Evolutionary conservation across 2,888 invertebrate species (phyloP).

Genomic region (Thumatha senex): DNA sequence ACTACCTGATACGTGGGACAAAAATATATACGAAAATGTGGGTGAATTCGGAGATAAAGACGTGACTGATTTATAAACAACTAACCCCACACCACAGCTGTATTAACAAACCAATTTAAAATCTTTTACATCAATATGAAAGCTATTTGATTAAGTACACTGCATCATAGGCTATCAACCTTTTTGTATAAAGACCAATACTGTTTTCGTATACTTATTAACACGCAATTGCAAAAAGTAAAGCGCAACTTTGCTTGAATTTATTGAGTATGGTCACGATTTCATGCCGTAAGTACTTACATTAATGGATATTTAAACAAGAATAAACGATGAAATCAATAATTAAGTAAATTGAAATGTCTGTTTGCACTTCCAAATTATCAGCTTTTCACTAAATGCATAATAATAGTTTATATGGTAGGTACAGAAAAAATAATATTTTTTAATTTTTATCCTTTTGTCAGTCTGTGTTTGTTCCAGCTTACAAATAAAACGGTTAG

Average conservation of each 20-base stretch:
- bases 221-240: constrained; percentile 24
- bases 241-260: background rate
- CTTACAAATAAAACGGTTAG: too few relatives aligned
- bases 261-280: constrained; percentile 17
- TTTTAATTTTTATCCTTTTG: too few relatives aligned
- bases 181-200: constrained; percentile 10
- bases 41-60: too few relatives aligned
- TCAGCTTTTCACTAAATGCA: too few relatives aligned
- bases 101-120: background rate
- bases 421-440: too few relatives aligned
- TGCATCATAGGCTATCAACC: constrained; percentile 19
- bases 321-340: too few relatives aligned
- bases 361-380: background rate
- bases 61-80: background rate
- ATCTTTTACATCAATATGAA: background rate
- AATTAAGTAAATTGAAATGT: background rate
- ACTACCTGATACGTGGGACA: too few relatives aligned
- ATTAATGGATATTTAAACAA: background rate
- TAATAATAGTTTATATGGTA: too few relatives aligned
- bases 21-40: too few relatives aligned
- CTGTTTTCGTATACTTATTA: constrained; percentile 6
- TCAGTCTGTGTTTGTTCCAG: too few relatives aligned
- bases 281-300: too few relatives aligned
- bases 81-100: background rate
- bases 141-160: background rate